Evolutionary conservation across 2,797 vertebrate species (phyloP).

Genomic region (Acrossocheilus wenchowensis): DNA sequence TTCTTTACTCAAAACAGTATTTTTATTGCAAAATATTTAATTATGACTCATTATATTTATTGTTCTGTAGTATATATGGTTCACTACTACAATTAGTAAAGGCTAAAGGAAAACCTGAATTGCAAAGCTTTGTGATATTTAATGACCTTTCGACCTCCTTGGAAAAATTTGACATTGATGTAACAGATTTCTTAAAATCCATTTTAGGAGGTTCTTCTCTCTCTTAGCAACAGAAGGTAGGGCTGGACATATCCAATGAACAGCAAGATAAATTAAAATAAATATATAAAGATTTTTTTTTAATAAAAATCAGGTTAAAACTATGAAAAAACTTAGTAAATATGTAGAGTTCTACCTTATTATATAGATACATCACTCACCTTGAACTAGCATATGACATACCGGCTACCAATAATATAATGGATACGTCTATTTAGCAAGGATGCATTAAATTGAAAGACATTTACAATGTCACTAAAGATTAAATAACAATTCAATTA

Average conservation of each 20-base stretch:
- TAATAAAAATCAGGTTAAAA: too few species aligned
- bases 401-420: not conserved
- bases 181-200: slow-evolving; percentile 64
- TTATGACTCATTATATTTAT: not conserved
- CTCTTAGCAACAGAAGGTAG: not conserved
- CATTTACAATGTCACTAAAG: not conserved
- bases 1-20: not conserved
- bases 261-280: too few species aligned
- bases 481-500: not conserved
- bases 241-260: not conserved
- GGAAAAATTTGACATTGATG: slow-evolving; percentile 54
- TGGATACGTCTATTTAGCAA: not conserved
- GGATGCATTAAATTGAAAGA: not conserved
- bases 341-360: too few species aligned
- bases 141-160: slow-evolving; percentile 62
- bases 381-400: not conserved
- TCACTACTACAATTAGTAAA: not conserved
- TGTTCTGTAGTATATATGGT: not conserved
- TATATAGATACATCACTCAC: not conserved
- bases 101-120: not conserved
- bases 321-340: not conserved
- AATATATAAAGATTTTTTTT: too few species aligned
- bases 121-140: not conserved
- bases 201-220: slow-evolving; percentile 5
- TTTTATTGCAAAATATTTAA: not conserved